phyloP scores from a whole-genome alignment of 2,888 invertebrate species.

The Calliphora vomitoria region DNA sequence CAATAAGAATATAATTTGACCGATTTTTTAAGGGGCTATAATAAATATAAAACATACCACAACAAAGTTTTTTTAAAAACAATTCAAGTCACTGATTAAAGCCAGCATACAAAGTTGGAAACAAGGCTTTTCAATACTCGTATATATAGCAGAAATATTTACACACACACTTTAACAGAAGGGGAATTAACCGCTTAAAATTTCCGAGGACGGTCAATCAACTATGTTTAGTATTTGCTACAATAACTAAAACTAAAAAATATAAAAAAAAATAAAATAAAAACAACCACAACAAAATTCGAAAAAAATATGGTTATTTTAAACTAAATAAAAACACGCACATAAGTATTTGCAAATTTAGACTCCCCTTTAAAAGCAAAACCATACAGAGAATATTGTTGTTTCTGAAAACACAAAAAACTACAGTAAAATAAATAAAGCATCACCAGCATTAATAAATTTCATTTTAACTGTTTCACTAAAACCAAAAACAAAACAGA shows the following conservation, averaged over 20 bases:
- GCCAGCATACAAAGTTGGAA: constrained; percentile 24
- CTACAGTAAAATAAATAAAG: constrained; percentile 46
- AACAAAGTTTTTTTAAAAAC: background rate
- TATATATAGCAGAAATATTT: background rate
- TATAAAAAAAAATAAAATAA: constrained; percentile 31
- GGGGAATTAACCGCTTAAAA: constrained; percentile 56
- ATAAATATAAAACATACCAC: constrained; percentile 37
- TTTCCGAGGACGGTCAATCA: constrained; percentile 71
- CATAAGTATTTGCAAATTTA: constrained; percentile 27
- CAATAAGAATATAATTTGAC: constrained; percentile 53
- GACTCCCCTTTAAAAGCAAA: constrained; percentile 42
- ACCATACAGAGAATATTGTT: constrained; percentile 22
- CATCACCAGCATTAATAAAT: constrained; percentile 61
- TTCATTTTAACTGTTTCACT: constrained; percentile 46
- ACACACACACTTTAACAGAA: constrained; percentile 24
- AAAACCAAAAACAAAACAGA: constrained; percentile 6
- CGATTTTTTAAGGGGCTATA: constrained; percentile 54
- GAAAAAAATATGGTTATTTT: constrained; percentile 19
- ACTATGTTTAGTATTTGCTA: constrained; percentile 59
- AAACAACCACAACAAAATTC: constrained; percentile 24
- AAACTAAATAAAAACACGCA: constrained; percentile 53
- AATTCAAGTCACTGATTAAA: constrained; percentile 35
- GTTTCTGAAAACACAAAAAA: background rate
- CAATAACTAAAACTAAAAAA: background rate
- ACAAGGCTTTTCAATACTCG: constrained; percentile 9